Evolutionary conservation across 2,113 vertebrate genomes (phyloP).

Genomic region (Asarcornis scutulata): DNA sequence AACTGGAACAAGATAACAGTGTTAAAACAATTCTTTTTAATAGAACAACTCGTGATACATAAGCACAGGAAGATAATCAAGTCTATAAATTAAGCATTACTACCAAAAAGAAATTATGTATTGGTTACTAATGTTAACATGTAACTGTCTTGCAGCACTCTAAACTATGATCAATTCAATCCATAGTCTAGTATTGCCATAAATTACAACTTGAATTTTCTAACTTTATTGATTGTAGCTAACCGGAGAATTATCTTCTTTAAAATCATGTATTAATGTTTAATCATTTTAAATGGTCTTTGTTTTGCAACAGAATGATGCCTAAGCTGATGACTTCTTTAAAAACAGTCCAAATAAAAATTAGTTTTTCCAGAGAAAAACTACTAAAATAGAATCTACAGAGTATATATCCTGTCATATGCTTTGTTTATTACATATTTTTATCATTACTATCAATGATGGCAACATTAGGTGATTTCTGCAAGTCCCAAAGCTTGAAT

Average conservation of each 20-base stretch:
- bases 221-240: neutral
- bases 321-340: neutral
- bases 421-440: neutral
- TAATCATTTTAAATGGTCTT: neutral
- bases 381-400: neutral
- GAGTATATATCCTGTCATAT: neutral
- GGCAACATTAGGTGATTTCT: neutral
- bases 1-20: neutral
- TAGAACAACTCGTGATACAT: neutral
- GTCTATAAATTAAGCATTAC: neutral
- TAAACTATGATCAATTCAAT: neutral
- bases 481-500: neutral
- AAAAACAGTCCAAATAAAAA: neutral
- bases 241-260: neutral
- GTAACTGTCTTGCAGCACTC: neutral
- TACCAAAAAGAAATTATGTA: neutral
- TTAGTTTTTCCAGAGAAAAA: neutral
- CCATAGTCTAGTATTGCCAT: neutral
- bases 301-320: neutral
- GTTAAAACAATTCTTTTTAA: neutral
- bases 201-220: neutral
- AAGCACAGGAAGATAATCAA: neutral
- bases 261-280: neutral
- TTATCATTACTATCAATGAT: neutral
- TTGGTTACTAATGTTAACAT: neutral